Conservation (phyloP, 2,113 vertebrate species). For the Cephalopholis sonnerati region DNA sequence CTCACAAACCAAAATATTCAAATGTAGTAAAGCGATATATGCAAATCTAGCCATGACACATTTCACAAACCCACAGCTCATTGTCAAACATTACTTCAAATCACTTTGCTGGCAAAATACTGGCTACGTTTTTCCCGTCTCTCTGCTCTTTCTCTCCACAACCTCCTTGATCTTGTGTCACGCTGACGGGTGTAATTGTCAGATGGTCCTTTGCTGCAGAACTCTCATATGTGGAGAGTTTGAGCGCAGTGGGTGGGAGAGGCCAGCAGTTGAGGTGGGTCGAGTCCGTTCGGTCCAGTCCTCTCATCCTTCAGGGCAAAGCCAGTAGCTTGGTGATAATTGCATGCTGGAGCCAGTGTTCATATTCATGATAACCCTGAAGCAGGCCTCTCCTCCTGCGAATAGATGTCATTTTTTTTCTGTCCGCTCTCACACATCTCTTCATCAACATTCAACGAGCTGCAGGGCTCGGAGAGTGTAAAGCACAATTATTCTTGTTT, state of each 20-base stretch:
- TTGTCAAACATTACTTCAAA: slow-evolving; percentile 73
- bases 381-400: slow-evolving; percentile 55
- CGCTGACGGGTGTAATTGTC: slow-evolving; percentile 76
- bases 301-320: slow-evolving; percentile 66
- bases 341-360: slow-evolving; percentile 65
- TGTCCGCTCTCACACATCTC: slow-evolving; percentile 49
- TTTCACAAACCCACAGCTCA: slow-evolving; percentile 67
- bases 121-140: slow-evolving; percentile 15
- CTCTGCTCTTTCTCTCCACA: slow-evolving; percentile 49
- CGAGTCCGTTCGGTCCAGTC: slow-evolving; percentile 45
- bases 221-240: slow-evolving; percentile 69
- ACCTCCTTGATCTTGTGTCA: slow-evolving; percentile 76
- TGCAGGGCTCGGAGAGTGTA: slow-evolving; percentile 51
- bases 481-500: slow-evolving; percentile 65
- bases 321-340: slow-evolving; percentile 73
- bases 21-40: slow-evolving; percentile 54
- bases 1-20: slow-evolving; percentile 58
- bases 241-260: slow-evolving; percentile 66
- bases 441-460: slow-evolving; percentile 57
- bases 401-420: slow-evolving; percentile 63
- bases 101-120: slow-evolving; percentile 60
- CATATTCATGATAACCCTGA: slow-evolving; percentile 71
- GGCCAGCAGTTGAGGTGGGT: slow-evolving; percentile 54
- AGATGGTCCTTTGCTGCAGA: slow-evolving; percentile 63
- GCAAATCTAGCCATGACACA: slow-evolving; percentile 64